A percentile compares a stretch with the other conserved stretches of the same genome.
Evolutionary conservation across 2,113 vertebrate genomes (phyloP).

Genomic region (Varanus komodoensis): DNA sequence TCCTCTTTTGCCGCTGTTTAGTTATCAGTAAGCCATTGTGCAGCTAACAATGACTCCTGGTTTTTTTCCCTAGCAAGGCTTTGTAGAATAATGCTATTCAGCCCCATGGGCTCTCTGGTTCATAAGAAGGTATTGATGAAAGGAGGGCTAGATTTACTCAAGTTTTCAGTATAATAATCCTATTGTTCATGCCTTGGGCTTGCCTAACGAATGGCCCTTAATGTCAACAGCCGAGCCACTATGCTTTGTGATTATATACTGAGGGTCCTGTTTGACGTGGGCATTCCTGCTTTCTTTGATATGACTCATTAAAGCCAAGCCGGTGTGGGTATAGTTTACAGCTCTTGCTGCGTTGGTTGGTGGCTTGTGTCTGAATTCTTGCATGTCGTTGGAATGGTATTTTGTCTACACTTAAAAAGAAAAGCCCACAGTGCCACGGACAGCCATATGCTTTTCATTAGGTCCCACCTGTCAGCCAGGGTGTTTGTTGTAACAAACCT

Average conservation of each 20-base stretch:
- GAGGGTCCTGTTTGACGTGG: conserved; percentile 59
- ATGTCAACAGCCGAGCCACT: conserved; percentile 61
- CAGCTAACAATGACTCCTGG: conserved; percentile 54
- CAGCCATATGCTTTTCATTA: conserved; percentile 44
- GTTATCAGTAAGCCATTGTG: conserved; percentile 60
- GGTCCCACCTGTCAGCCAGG: conserved; percentile 8
- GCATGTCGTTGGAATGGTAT: conserved; percentile 55
- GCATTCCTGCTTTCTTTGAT: conserved; percentile 66
- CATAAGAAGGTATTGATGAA: conserved; percentile 59
- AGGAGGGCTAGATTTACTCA: conserved; percentile 70
- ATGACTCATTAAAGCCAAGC: conserved; percentile 65
- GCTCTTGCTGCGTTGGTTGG: conserved; percentile 53
- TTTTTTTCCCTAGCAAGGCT: conserved; percentile 42
- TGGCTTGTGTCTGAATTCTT: conserved; percentile 52
- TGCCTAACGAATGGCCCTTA: conserved; percentile 59
- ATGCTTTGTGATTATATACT: conserved; percentile 47
- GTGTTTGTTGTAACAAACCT: conserved; percentile 46
- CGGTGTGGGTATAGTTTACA: conserved; percentile 57
- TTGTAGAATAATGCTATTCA: conserved; percentile 66
- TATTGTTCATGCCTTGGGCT: conserved; percentile 61
- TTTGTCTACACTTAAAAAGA: conserved; percentile 55
- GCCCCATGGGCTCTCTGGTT: conserved; percentile 52
- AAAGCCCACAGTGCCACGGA: conserved; percentile 46
- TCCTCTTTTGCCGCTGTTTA: conserved; percentile 45
- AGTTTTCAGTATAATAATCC: conserved; percentile 67